Evolutionary conservation across 1,140 invertebrate species (phyloP).

Genomic region (Drosophila azteca): DNA sequence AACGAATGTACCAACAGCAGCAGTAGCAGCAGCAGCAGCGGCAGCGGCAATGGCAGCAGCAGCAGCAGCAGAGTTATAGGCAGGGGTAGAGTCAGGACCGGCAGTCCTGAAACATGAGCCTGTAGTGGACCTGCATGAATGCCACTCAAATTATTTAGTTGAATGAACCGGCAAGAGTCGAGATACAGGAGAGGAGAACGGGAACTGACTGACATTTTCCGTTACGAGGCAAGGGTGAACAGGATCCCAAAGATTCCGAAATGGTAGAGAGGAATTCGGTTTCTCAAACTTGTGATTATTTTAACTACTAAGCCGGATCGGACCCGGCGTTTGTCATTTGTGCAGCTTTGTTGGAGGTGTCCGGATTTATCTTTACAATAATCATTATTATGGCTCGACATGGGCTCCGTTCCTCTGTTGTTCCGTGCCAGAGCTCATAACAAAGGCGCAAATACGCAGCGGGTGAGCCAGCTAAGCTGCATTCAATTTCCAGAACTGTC

Average conservation of each 20-base stretch:
- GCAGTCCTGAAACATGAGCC: constrained; percentile 76
- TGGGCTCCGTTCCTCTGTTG: constrained; percentile 27
- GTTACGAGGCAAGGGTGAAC: constrained; percentile 63
- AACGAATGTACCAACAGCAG: constrained; percentile 69
- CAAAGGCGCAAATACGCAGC: constrained; percentile 80
- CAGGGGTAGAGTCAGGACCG: constrained; percentile 11
- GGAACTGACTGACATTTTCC: constrained; percentile 66
- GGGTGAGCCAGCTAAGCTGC: constrained; percentile 73
- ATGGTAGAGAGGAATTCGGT: constrained; percentile 1
- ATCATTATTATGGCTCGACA: constrained; percentile 72
- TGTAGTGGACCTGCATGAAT: constrained; percentile 79
- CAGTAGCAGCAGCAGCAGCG: constrained; percentile 19
- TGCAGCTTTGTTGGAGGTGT: constrained; percentile 78
- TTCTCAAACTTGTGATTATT: constrained; percentile 15
- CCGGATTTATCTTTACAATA: constrained; percentile 80
- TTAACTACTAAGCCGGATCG: constrained; percentile 44
- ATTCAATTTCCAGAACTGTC: constrained; percentile 62
- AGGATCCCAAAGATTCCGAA: constrained; percentile 44
- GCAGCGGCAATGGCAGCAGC: constrained; percentile 10
- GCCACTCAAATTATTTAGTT: constrained; percentile 83
- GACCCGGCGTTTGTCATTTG: constrained; percentile 72
- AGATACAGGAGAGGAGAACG: constrained; percentile 42
- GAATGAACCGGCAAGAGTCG: constrained; percentile 83
- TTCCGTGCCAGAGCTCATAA: constrained; percentile 33
- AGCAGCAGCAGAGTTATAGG: constrained; percentile 1